A percentile compares a stretch with the other conserved stretches of the same genome.
Conservation (phyloP, 2,888 invertebrate species). For the Chrysolina haemoptera region DNA sequence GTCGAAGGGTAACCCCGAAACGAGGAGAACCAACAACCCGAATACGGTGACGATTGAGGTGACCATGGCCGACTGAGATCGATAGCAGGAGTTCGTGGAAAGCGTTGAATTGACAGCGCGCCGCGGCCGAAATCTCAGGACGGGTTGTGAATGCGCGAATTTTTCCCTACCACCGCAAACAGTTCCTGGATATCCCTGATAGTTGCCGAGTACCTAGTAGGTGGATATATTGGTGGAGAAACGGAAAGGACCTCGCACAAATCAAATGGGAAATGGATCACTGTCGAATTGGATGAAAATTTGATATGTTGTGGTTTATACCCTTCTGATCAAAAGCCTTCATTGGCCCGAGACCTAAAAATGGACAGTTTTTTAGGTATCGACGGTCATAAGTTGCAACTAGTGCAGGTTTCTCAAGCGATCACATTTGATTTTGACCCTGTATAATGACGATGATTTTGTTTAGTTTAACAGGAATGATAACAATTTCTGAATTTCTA, state of each 20-base stretch:
- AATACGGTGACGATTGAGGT: slow-evolving; percentile 58
- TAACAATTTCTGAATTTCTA: too few relatives aligned
- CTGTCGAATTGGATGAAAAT: too few relatives aligned
- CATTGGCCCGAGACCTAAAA: too few relatives aligned
- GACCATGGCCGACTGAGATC: slow-evolving; percentile 62
- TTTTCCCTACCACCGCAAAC: slow-evolving; percentile 8
- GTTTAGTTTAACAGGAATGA: too few relatives aligned
- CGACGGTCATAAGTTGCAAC: too few relatives aligned
- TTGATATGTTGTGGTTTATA: too few relatives aligned
- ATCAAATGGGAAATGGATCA: neutral
- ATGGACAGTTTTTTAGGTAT: too few relatives aligned
- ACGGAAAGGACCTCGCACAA: too few relatives aligned
- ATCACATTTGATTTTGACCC: too few relatives aligned
- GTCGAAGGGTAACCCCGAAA: slow-evolving; percentile 51
- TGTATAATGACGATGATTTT: too few relatives aligned
- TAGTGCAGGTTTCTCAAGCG: too few relatives aligned
- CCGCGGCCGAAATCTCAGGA: slow-evolving; percentile 21
- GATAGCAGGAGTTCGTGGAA: slow-evolving; percentile 33
- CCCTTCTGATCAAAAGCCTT: too few relatives aligned
- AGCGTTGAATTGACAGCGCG: slow-evolving; percentile 33
- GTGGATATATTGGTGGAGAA: neutral
- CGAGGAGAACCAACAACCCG: slow-evolving; percentile 56
- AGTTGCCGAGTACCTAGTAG: neutral
- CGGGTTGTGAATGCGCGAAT: slow-evolving; percentile 20
- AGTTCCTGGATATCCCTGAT: neutral